A percentile compares a stretch with the other conserved stretches of the same genome.
These are phyloP conservation scores for Volucella zonaria DNA, from an alignment of 2,888 invertebrate genomes.

Conservation along the genomic window DNA sequence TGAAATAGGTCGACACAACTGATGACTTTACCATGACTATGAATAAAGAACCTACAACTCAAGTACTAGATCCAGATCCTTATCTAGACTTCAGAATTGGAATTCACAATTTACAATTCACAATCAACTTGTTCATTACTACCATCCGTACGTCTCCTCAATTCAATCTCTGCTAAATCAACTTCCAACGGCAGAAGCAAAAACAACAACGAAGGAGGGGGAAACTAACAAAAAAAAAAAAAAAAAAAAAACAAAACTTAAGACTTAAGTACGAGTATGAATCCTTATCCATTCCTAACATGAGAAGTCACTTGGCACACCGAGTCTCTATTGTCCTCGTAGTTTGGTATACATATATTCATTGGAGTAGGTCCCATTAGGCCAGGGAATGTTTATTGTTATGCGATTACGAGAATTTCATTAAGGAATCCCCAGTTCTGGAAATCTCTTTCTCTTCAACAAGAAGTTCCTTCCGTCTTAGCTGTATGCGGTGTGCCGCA, in stretches of 20 bases:
- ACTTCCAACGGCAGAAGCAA: too few relatives aligned
- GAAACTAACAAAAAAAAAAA: constrained; percentile 20
- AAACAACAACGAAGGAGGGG: not conserved
- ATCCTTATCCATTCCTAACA: constrained; percentile 29
- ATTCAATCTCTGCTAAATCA: too few relatives aligned
- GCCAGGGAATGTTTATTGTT: constrained; percentile 43
- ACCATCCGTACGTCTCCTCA: too few relatives aligned
- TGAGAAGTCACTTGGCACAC: constrained; percentile 31
- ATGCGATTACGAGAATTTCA: constrained; percentile 56
- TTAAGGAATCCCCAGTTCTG: constrained; percentile 11
- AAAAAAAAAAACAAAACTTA: constrained; percentile 22
- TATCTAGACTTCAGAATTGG: constrained; percentile 38
- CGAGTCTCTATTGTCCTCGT: not conserved
- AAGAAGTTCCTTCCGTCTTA: constrained; percentile 37
- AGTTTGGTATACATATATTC: constrained; percentile 1
- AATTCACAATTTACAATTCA: constrained; percentile 26
- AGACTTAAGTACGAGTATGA: constrained; percentile 29
- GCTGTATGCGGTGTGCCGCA: not conserved
- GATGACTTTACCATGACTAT: not conserved
- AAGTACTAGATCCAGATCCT: constrained; percentile 40
- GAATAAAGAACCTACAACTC: constrained; percentile 25
- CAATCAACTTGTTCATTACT: constrained; percentile 40
- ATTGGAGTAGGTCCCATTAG: constrained; percentile 32
- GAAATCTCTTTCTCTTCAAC: not conserved
- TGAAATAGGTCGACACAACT: constrained; percentile 26